Conservation (phyloP, 2,797 vertebrate genomes). For the Scarus forsteni region DNA sequence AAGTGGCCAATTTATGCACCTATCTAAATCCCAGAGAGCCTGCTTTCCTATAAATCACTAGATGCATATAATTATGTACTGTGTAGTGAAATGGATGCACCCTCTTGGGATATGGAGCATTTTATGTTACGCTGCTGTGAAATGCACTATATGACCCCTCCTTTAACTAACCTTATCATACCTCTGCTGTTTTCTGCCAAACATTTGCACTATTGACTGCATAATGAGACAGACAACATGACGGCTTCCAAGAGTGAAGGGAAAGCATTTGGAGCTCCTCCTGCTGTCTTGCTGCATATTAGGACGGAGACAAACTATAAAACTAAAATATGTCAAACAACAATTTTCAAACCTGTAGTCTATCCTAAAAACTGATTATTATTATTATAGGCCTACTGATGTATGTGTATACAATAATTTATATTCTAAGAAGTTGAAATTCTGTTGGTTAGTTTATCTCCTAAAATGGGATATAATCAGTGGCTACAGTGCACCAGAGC, state of each 20-base stretch:
- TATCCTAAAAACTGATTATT: no score
- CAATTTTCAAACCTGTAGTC: no score
- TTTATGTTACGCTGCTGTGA: slow-evolving; percentile 41
- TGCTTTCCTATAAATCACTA: slow-evolving; percentile 58
- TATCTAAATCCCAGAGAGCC: slow-evolving; percentile 49
- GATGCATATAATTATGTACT: slow-evolving; percentile 60
- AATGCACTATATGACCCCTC: slow-evolving; percentile 20
- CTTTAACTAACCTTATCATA: slow-evolving; percentile 14
- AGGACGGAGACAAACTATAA: no score
- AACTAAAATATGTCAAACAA: no score
- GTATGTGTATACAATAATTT: no score
- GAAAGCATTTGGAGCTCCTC: no score
- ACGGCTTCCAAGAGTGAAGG: background rate
- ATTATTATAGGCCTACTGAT: no score
- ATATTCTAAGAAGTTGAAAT: no score
- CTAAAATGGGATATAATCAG: no score
- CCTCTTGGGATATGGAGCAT: slow-evolving; percentile 46
- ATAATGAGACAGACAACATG: background rate
- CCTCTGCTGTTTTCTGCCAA: slow-evolving; percentile 5
- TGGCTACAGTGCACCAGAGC: no score
- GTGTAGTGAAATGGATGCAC: slow-evolving; percentile 38
- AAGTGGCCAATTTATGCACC: slow-evolving; percentile 61
- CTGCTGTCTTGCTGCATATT: no score
- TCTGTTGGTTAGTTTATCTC: no score
- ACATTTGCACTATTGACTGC: background rate